Evolutionary conservation across 2,113 vertebrate species (phyloP), one percentile per base, ranked within the genome.

Genomic region (Gallinago paraguaiae): DNA sequence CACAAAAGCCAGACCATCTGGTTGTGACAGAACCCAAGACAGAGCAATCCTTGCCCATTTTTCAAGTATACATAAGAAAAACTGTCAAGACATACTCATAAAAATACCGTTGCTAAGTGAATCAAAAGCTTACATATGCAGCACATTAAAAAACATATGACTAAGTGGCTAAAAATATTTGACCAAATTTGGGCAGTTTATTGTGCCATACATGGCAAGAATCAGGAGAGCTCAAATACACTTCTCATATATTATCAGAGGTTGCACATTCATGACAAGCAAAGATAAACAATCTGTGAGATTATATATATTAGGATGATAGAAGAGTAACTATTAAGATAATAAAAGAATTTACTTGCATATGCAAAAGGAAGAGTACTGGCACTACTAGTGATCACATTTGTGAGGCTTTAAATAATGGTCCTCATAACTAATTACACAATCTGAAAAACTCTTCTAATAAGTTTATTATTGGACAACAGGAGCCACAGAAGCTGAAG

Each of bases 131-230:
- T 97, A 95, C 93, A 97, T 96, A 97, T 93, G 97, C 97, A 97
- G 98, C 97, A 98, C 97, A 98, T 98, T 98, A 97, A 92, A 87
- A 98, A 97, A 98, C 98, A 98, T 97, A 98, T 96, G 97, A 98
- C 98, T 98, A 98, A 98, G 96, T 97, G 97, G 97, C 96, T 98
- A 98, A 97, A 98, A 99, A 98, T 98, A 98, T 98, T 97, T 98
- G 98, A 98, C 98, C 98, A 99, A 99, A 98, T 98, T 98, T 99
- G 98, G 98, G 95, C 97, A 95, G 97, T 98, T 98, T 97, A 97
- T 97, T 97, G 97, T 96, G 86, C 97, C 96, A 93, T 98, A 98
- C 93, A 98, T 95, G 97, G 98, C 92, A 98, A 98, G 94, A 96
- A 97, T 87, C 75, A 87, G 93, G 97, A 97, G 76, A 61, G 96